Base-by-base conservation (phyloP, 2,113 vertebrate genomes). In the Alligator sinensis region DNA sequence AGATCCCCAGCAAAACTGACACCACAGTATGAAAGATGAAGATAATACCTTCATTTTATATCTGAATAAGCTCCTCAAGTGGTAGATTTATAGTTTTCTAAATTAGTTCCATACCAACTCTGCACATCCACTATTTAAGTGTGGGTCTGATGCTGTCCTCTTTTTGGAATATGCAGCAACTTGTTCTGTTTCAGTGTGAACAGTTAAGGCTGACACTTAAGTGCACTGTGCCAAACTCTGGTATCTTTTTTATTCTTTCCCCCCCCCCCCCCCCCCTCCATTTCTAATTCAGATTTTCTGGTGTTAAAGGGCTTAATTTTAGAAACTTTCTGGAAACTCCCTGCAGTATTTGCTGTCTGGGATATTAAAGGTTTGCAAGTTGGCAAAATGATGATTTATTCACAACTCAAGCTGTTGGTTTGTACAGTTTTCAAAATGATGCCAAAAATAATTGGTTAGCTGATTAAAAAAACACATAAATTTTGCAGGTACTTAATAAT, bases 341-440 rank as follows among this genome's bases (percentile, higher is more conserved):
- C 64, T 62, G 12, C 34, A 38, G 76, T 81, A 13, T 79, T 15
- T 58, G 89, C 11, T 76, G 57, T 77, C 34, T 93, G 3, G 70
- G 70, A 60, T 63, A 58, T 64, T 80, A 84, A 68, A 94, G 78
- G 83, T 90, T 81, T 91, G 81, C 58, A 90, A 95, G 88, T 82
- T 91, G 78, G 38, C 72, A 84, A 72, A 88, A 80, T 77, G 80
- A 80, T 84, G 76, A 79, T 90, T 89, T 91, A 55, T 95, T 92
- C 85, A 91, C 89, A 77, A 75, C 70, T 94, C 81, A 77, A 11
- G 22, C 58, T 84, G 6, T 64, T 28, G 70, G 86, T 74, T 70
- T 62, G 74, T 61, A 61, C 58, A 95, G 13, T 22, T 80, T 84
- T 93, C 93, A 72, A 88, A 62, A 61, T 88, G 25, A 22, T 63